phyloP scores from a whole-genome alignment of 2,113 vertebrate species.

The Calidris pygmaea region DNA sequence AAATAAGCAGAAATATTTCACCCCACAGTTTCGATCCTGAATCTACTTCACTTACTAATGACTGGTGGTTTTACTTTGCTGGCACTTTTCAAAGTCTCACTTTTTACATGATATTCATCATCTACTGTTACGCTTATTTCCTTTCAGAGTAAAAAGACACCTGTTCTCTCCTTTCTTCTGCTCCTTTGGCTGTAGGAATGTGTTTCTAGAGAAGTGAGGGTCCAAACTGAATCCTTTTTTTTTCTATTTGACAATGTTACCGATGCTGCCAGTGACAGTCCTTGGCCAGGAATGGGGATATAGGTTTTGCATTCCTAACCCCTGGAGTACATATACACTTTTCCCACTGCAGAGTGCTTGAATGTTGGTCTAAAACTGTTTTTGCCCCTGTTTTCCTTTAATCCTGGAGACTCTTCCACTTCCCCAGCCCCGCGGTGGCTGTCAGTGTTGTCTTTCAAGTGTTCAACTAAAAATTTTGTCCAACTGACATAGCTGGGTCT shows the following conservation, averaged over 20 bases:
- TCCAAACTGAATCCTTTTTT: background rate
- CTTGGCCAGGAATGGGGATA: no score
- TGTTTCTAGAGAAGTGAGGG: background rate
- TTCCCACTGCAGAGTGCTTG: background rate
- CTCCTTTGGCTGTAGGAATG: background rate
- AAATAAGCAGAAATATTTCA: background rate
- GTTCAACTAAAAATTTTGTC: background rate
- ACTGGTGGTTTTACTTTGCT: background rate
- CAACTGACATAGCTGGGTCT: background rate
- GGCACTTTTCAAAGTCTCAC: background rate
- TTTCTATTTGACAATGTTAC: background rate
- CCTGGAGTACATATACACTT: background rate
- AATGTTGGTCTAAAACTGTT: background rate
- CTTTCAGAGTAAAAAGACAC: background rate
- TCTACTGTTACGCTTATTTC: background rate
- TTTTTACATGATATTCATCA: background rate
- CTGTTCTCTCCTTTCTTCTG: background rate
- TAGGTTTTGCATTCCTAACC: background rate
- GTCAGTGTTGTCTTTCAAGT: background rate
- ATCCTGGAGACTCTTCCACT: background rate
- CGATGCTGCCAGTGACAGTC: background rate
- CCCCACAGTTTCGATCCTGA: background rate
- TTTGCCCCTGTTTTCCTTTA: background rate
- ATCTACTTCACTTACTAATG: background rate
- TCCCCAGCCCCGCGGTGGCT: rapidly evolving